Evolutionary conservation across 2,113 vertebrate species (phyloP).

Genomic region (Mohoua ochrocephala): DNA sequence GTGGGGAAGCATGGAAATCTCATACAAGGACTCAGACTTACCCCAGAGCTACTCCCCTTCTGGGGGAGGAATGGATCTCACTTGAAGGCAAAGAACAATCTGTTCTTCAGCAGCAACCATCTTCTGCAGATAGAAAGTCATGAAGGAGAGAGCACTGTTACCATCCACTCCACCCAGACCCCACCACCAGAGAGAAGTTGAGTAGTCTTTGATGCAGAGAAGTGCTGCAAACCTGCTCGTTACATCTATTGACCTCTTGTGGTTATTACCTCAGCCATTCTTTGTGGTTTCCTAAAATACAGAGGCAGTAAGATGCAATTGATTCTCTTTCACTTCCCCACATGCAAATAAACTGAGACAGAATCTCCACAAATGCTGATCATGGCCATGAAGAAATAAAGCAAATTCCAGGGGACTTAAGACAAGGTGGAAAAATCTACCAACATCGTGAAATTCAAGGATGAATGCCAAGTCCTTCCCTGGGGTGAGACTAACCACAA

Average conservation of each 20-base stretch:
- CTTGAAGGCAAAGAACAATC: neutral
- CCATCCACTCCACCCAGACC: neutral
- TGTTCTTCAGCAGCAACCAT: neutral
- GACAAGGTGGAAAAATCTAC: neutral
- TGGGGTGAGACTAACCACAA: neutral
- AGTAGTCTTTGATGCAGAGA: neutral
- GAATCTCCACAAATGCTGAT: neutral
- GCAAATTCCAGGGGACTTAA: neutral
- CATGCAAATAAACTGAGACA: neutral
- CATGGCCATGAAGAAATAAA: neutral
- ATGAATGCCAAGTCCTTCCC: neutral
- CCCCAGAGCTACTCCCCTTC: accelerated
- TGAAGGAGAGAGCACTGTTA: accelerated
- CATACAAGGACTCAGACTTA: neutral
- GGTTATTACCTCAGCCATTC: neutral
- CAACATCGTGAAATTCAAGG: neutral
- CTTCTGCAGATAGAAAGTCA: neutral
- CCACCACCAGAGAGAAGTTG: accelerated
- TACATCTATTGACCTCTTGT: neutral
- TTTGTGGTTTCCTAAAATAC: neutral
- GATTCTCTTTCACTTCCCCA: neutral
- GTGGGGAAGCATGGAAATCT: accelerated
- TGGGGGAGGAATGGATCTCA: neutral
- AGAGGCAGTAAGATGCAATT: neutral
- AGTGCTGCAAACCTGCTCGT: neutral